Base-by-base conservation (phyloP, 2,113 vertebrate genomes). In the Osmerus mordax region DNA sequence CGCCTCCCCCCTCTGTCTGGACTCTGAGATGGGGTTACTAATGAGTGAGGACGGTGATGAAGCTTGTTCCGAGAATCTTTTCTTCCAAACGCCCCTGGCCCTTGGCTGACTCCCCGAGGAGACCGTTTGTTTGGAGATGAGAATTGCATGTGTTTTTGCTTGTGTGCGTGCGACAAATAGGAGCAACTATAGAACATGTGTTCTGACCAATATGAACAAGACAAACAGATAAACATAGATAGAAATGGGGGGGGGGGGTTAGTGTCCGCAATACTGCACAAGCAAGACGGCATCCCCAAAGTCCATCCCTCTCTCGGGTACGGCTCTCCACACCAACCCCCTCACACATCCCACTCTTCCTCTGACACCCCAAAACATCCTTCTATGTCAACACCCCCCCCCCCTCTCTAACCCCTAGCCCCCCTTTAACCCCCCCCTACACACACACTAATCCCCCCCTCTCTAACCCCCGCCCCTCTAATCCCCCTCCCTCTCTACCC, bases 91-190 rank as follows among this genome's bases (percentile, higher is more conserved):
- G 83, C 83, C 82, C 41, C 71, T 85, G 88, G 88, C 89, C 89
- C 87, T 90, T 91, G 89, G 89, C 89, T 91, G 89, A 91, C 89
- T 90, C 89, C 89, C 86, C 83, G 76, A 91, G 87, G 88, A 91
- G 85, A 82, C 87, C 85, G 89, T 91, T 90, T 82, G 90, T 90
- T 91, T 87, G 88, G 84, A 89, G 89, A 90, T 87, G 83, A 70
- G 69, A 72, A 25, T 25, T 81, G 69, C 13, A 8, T 15, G 66
- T 66, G 67, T 73, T 67, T 74, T 54, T 66, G 51, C 75, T 23
- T 67, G 54, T 65, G 51, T 74, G 70, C 41, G 59, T 25, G 21
- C 70, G 52, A 6, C n/a, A 18, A 56, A 56, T 11, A 56, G 15
- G n/a, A 56, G 1, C 4, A 56, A 56, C 15, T 7, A 5, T 18